Base-by-base conservation (phyloP, 2,113 vertebrate species). In the Hiodon tergisus region DNA sequence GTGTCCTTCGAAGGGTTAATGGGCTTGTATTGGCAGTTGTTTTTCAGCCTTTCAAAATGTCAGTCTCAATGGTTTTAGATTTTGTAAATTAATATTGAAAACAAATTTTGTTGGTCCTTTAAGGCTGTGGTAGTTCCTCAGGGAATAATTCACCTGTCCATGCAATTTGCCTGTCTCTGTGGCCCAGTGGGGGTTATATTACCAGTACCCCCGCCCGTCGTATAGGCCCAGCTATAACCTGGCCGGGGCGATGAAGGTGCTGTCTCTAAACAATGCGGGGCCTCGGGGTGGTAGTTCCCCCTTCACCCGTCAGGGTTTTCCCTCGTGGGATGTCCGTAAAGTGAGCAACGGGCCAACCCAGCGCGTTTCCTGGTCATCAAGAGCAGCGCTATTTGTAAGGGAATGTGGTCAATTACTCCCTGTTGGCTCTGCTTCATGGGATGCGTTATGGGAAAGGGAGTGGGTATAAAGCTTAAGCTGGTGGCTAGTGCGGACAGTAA, bases 1-100 rank as follows among this genome's bases (percentile, higher is more conserved):
- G 81, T 85, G 83, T 31, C 31, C 80, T 83, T 89, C 88, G 87
- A 91, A 92, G 89, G 90, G 90, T 92, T 90, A 89, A 89, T 81
- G 79, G 78, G 78, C 79, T 71, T 80, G 77, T 83, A 55, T 81
- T 80, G 77, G 65, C 11, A 7, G 72, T 71, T 80, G 73, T 16
- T 50, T 68, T 5, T 50, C 50, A 31, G 31, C 31, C 31, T 31
- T 31, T 31, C 31, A 31, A 31, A 31, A 31, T 31, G 31, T 31
- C 31, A 31, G 31, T 31, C 31, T 31, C 31, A 31, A 0, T 31
- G 31, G 31, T 31, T 31, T 31, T 31, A 31, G 31, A 31, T 31
- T 31, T 31, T 31, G 31, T 31, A 31, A 31, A 31, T 31, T 31
- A 2, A 31, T 31, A 31, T 31, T 31, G 31, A 31, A 31, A 31